A percentile compares a stretch with the other conserved stretches of the same genome.
Conservation (phyloP, 2,888 invertebrate species). For the Steromphala cineraria region DNA sequence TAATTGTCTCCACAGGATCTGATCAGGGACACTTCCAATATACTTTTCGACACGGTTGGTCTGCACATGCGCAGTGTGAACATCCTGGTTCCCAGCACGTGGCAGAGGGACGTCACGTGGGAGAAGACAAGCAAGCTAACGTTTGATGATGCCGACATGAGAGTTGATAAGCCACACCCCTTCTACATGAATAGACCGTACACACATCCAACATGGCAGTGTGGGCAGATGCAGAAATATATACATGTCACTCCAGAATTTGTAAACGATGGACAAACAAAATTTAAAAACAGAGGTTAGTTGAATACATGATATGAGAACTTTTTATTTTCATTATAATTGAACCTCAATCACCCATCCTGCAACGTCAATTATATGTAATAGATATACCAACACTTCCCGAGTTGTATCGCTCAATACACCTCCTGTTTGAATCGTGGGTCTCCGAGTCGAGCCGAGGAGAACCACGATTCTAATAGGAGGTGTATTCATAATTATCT, state of each 20-base stretch:
- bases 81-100: background rate
- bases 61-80: background rate
- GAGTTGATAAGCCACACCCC: background rate
- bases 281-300: background rate
- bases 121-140: background rate
- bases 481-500: too few species aligned
- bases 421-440: too few species aligned
- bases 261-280: background rate
- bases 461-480: too few species aligned
- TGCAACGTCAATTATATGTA: too few species aligned
- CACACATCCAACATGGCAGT: background rate
- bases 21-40: background rate
- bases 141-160: background rate
- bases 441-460: too few species aligned
- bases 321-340: too few species aligned
- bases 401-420: too few species aligned
- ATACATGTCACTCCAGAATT: background rate
- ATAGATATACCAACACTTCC: too few species aligned
- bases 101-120: background rate
- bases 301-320: background rate
- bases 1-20: background rate
- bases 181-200: background rate
- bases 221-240: background rate
- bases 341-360: too few species aligned
- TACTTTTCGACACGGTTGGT: background rate